Evolutionary conservation across 2,888 invertebrate species (phyloP).

Genomic region (Panorpa germanica): DNA sequence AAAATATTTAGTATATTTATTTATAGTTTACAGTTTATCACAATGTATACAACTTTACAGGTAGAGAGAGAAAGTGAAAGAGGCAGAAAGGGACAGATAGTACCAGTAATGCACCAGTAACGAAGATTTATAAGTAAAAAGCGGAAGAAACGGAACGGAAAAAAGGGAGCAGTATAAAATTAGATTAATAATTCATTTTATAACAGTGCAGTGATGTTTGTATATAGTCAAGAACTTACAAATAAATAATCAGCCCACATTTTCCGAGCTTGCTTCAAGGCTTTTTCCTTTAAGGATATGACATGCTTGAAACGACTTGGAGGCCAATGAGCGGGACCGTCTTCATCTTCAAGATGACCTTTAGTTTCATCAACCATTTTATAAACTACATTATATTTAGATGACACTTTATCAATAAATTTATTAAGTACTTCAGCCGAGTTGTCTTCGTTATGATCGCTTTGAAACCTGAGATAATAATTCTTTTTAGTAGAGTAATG

Average conservation of each 20-base stretch:
- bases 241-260: conserved; percentile 82
- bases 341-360: conserved; percentile 18
- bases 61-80: too few species aligned
- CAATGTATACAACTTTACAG: not conserved
- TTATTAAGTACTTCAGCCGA: conserved; percentile 48
- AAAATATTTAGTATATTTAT: conserved; percentile 10
- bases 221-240: conserved; percentile 31
- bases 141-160: too few species aligned
- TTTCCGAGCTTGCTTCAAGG: conserved; percentile 46
- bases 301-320: conserved; percentile 53
- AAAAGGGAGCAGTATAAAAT: conserved; percentile 4
- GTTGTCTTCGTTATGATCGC: conserved; percentile 72
- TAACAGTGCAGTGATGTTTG: conserved; percentile 3
- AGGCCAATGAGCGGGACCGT: conserved; percentile 50
- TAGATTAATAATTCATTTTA: conserved; percentile 3
- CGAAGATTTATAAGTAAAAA: too few species aligned
- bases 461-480: conserved; percentile 47
- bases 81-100: too few species aligned
- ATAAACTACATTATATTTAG: conserved; percentile 53
- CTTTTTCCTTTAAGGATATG: conserved; percentile 58
- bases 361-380: conserved; percentile 31
- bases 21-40: conserved; percentile 1
- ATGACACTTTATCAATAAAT: conserved; percentile 44
- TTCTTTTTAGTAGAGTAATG: too few species aligned
- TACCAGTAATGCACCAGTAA: too few species aligned